phyloP scores from a whole-genome alignment of 2,113 vertebrate genomes.

The Willisornis vidua region DNA sequence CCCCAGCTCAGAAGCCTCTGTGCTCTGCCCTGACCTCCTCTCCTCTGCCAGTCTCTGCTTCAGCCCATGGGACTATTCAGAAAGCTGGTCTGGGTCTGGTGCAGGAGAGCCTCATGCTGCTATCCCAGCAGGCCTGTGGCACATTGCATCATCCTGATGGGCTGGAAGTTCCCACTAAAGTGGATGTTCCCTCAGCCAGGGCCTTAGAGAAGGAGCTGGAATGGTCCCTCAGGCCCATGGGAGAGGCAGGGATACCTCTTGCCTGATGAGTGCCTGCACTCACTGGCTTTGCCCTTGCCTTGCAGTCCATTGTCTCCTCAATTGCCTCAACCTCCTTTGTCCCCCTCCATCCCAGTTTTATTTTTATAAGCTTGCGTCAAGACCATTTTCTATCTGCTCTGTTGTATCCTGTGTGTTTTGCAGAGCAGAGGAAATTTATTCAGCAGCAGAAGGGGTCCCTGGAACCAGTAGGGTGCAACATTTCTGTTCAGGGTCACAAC shows the following conservation, averaged over 20 bases:
- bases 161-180: not conserved
- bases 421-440: not conserved
- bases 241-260: not conserved
- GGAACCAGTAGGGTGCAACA: not conserved
- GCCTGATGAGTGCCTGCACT: not conserved
- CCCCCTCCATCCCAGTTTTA: not conserved
- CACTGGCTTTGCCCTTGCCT: not conserved
- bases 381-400: not conserved
- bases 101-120: not conserved
- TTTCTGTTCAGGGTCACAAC: not conserved
- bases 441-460: not conserved
- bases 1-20: not conserved
- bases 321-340: not conserved
- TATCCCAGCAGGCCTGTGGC: not conserved
- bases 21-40: not conserved
- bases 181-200: not conserved
- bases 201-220: not conserved
- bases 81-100: not conserved
- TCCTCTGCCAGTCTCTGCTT: not conserved
- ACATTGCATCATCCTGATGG: not conserved
- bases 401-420: not conserved
- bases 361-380: not conserved
- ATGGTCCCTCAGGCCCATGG: not conserved
- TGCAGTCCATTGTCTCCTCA: not conserved
- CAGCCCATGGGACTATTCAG: rapidly evolving